Base-by-base conservation (phyloP, 2,797 vertebrate genomes). In the Falco concolor region DNA sequence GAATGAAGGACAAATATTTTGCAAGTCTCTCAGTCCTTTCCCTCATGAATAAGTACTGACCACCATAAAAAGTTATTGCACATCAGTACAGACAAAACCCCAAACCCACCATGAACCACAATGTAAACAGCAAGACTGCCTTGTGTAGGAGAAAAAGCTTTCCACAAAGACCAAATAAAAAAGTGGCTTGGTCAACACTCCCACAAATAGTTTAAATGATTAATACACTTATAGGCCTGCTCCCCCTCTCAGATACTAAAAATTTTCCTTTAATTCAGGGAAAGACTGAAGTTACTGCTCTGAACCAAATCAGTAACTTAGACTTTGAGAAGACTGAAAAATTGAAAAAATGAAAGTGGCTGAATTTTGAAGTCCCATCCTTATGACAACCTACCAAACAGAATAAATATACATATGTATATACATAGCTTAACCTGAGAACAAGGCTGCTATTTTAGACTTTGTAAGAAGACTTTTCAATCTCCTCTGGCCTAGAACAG, bases 31-130 rank as follows among this genome's bases (percentile, higher is more conserved):
- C 30, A 77, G 34, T 13, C 10, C 38, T 53, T 79, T 85, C 7
- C 21, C 17, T 57, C 18, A 38, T 24, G 11, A 65, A 5, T 47
- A 65, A 88, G 16, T 22, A 47, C 21, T 25, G 38, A 27, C 3
- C 9, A 32, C 8, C 19, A 32, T 49, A 65, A 75, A 52, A 81
- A 5, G 12, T 36, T 74, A 53, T 10, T 60, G 36, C 6, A 64
- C 8, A 5, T 23, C 40, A 63, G 2, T n/a, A 56, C 8, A 47
- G 38, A 44, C 25, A 49, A 38, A 42, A 30, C n/a, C 1, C 4
- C 19, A 40, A 52, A 22, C 0, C 1, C 28, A 47, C 12, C 19
- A 49, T 0, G 2, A 68, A 54, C 20, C 19, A 67, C 52, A 83
- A 65, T 45, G 15, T 17, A 45, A 65, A 53, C 5, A 30, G 11